Evolutionary conservation across 2,797 vertebrate genomes (phyloP).

Genomic region (Emydoidea blandingii): DNA sequence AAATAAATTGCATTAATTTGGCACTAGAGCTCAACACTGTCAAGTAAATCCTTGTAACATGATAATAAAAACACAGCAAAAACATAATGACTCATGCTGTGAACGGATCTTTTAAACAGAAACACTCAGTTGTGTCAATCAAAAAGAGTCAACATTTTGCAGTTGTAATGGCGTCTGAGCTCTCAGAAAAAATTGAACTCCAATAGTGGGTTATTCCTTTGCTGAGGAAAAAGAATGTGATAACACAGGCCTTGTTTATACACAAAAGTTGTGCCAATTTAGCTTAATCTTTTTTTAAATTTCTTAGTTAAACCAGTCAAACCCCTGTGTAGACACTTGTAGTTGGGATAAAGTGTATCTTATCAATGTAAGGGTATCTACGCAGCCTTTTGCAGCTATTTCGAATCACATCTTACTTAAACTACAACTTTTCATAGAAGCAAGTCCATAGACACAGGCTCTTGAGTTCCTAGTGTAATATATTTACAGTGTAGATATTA

Average conservation of each 20-base stretch:
- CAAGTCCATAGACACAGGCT: not conserved
- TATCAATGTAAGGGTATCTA: not conserved
- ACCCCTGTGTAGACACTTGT: not conserved
- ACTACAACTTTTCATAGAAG: not conserved
- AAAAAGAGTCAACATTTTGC: constrained; percentile 37
- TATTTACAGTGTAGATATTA: not conserved
- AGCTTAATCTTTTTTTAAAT: not conserved
- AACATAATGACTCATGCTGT: constrained; percentile 40
- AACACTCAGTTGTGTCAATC: constrained; percentile 20
- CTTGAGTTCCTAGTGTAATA: not conserved
- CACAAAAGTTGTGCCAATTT: not conserved
- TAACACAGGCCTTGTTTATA: not conserved
- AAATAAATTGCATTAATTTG: constrained; percentile 77
- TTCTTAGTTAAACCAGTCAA: constrained; percentile 9
- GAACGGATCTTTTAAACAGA: constrained; percentile 41
- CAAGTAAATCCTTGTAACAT: constrained; percentile 64
- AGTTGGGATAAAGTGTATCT: not conserved
- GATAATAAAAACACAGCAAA: constrained; percentile 50
- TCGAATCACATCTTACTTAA: not conserved
- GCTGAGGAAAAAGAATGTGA: not conserved
- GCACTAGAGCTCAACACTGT: constrained; percentile 60
- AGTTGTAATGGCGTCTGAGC: not conserved
- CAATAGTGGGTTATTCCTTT: not conserved
- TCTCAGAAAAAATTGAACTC: not conserved
- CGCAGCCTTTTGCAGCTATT: accelerated